Evolutionary conservation across 2,113 vertebrate genomes (phyloP), one percentile per base, ranked within the genome.

Genomic region (Bucco capensis): DNA sequence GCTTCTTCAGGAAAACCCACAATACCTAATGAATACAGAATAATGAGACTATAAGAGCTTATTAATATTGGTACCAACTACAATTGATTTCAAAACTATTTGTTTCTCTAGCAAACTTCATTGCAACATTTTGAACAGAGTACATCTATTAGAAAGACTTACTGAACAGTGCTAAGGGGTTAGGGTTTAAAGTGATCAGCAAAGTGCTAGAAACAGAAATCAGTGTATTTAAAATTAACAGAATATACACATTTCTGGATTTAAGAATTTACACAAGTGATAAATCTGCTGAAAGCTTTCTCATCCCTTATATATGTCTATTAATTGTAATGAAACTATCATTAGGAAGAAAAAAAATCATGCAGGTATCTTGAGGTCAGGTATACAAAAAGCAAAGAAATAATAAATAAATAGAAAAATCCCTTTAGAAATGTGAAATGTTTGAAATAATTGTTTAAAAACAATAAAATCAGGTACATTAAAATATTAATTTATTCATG

Each of bases 401-500:
- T n/a, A 30, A 40, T 6, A 50, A 50, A 50, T 6, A 28, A 51
- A 25, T 14, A 25, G 27, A 37, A n/a, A 30, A 60, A 42, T 5
- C 2, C 11, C 4, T 66, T 75, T 72, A 49, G 18, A 80, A 86
- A 72, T 23, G 4, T 15, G 80, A 95, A 89, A 31, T 0, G 0
- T 47, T 91, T 73, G 54, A 90, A 88, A 91, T 73, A 70, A 38
- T 8, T 46, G 74, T 94, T 86, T 40, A 22, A 79, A n/a, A 86
- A 54, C 10, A 91, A 79, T 71, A 90, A 95, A 82, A 76, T 58
- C 3, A 62, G 37, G 27, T 51, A 53, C 8, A 30, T 72, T 92
- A 69, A 88, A 82, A 78, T 88, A 93, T 85, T 77, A 78, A 90
- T 85, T 56, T 90, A 83, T 90, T 93, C 58, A 72, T 37, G 57